Conservation (phyloP, 2,113 vertebrate genomes). For the Callionymus lyra region DNA sequence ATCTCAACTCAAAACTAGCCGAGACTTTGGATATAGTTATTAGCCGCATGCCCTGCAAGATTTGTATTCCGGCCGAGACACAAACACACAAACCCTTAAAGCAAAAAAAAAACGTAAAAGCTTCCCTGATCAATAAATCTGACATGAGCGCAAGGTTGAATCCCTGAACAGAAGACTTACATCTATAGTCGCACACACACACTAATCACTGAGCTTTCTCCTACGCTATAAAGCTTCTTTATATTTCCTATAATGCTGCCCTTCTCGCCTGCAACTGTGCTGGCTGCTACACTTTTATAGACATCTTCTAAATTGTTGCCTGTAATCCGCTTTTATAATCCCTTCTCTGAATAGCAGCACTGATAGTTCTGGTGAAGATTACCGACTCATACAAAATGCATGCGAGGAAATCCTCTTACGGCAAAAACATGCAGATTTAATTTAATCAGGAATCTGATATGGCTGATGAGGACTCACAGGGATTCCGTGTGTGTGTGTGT, state of each 20-base stretch:
- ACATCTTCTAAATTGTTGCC: constrained; percentile 21
- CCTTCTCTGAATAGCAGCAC: constrained; percentile 30
- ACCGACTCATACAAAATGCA: constrained; percentile 47
- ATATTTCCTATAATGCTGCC: too few relatives aligned
- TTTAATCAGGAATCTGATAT: constrained; percentile 53
- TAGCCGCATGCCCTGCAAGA: too few relatives aligned
- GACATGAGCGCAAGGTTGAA: constrained; percentile 32
- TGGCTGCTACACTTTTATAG: neutral
- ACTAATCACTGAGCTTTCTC: too few relatives aligned
- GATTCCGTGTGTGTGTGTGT: constrained; percentile 30
- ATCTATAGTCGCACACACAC: too few relatives aligned
- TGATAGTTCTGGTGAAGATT: constrained; percentile 40
- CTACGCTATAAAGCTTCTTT: too few relatives aligned
- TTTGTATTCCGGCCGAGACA: too few relatives aligned
- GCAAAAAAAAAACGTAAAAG: constrained; percentile 28
- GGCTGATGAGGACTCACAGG: constrained; percentile 33
- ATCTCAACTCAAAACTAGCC: too few relatives aligned
- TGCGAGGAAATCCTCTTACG: constrained; percentile 43
- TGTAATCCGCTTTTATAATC: constrained; percentile 50
- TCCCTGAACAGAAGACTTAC: constrained; percentile 23
- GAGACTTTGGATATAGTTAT: too few relatives aligned
- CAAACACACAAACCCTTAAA: constrained; percentile 8
- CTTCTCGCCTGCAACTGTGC: too few relatives aligned
- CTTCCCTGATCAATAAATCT: constrained; percentile 48
- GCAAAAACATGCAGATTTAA: constrained; percentile 58